A percentile compares a stretch with the other conserved stretches of the same genome.
These are phyloP conservation scores for Botia kubotai DNA, from an alignment of 2,797 vertebrate species.

Conservation along the genomic window DNA sequence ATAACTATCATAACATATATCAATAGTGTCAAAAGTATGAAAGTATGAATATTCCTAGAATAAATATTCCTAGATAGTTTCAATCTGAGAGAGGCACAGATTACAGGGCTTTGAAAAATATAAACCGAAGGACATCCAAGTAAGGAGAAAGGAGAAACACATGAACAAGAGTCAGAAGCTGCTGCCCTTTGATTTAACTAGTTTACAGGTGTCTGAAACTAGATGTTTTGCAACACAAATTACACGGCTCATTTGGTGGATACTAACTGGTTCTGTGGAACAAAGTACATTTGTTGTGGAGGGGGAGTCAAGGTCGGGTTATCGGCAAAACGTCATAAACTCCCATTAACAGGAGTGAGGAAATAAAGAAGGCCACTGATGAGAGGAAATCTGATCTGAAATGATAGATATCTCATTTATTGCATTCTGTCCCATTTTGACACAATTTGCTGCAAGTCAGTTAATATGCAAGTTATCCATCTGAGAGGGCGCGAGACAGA, in stretches of 20 bases:
- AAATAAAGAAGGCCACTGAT: constrained; percentile 73
- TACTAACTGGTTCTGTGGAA: constrained; percentile 60
- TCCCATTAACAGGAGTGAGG: constrained; percentile 71
- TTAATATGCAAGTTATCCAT: constrained; percentile 76
- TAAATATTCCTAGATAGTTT: constrained; percentile 80
- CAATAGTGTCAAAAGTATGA: constrained; percentile 70
- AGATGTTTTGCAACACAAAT: constrained; percentile 53
- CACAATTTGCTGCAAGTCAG: constrained; percentile 74
- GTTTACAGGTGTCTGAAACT: constrained; percentile 57
- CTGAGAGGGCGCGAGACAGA: constrained; percentile 72
- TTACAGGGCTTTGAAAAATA: constrained; percentile 34
- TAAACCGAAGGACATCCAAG: not conserved
- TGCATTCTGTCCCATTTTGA: constrained; percentile 76
- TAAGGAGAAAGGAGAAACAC: not conserved
- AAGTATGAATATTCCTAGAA: constrained; percentile 67
- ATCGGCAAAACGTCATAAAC: constrained; percentile 72
- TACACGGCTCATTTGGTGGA: constrained; percentile 58
- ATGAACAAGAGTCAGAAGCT: not conserved
- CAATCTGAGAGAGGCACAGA: constrained; percentile 70
- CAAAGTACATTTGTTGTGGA: constrained; percentile 62
- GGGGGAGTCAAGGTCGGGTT: constrained; percentile 71
- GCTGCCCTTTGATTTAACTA: constrained; percentile 27
- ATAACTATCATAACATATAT: too few relatives aligned
- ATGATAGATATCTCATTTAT: constrained; percentile 79
- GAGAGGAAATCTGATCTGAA: constrained; percentile 76